These are phyloP conservation scores for Silurus lanzhouensis DNA, from an alignment of 2,797 vertebrate species.

Conservation along the genomic window DNA sequence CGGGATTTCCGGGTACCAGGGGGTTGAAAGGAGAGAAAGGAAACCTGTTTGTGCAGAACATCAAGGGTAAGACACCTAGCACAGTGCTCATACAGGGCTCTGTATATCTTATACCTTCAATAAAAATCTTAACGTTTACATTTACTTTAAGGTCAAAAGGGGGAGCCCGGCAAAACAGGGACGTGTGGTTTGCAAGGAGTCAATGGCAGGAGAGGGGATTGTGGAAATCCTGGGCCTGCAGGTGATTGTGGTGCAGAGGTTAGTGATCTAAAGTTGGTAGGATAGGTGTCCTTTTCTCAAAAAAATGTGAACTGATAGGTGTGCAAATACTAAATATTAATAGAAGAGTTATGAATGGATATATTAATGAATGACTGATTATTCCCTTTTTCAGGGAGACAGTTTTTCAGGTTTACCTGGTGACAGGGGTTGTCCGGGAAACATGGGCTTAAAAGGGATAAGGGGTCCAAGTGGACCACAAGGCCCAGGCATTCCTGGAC, in stretches of 20 bases:
- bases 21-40: constrained; percentile 76
- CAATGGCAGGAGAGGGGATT: not conserved
- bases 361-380: not conserved
- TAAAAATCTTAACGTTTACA: not conserved
- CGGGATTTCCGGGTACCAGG: constrained; percentile 64
- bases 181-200: not conserved
- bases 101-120: not conserved
- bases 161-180: not conserved
- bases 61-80: constrained; percentile 60
- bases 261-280: not conserved
- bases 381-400: constrained; percentile 21
- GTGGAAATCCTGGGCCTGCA: constrained; percentile 16
- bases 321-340: not conserved
- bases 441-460: not conserved
- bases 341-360: not conserved
- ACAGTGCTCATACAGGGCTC: not conserved
- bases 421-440: constrained; percentile 22
- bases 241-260: constrained; percentile 25
- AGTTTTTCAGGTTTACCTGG: constrained; percentile 21
- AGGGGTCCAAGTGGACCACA: constrained; percentile 51
- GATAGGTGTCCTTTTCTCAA: too few relatives aligned
- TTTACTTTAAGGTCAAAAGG: constrained; percentile 25
- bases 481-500: constrained; percentile 64
- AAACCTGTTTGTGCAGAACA: constrained; percentile 54
- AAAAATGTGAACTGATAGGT: not conserved